Evolutionary conservation across 2,113 vertebrate genomes (phyloP).

Genomic region (Phylloscopus whistleri): DNA sequence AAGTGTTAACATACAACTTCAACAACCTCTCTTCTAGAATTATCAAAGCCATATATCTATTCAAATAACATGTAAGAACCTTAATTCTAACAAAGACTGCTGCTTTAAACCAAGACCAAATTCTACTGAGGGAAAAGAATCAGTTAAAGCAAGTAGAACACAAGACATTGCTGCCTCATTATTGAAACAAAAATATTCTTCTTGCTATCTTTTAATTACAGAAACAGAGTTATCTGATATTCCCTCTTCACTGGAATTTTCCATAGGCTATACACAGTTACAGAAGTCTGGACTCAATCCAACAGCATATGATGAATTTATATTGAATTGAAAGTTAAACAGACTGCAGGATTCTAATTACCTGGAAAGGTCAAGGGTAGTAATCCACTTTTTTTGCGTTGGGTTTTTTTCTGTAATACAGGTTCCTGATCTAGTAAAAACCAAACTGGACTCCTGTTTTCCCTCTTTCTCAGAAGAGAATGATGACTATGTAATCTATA

Average conservation of each 20-base stretch:
- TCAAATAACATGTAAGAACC: background rate
- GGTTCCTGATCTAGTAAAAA: slow-evolving; percentile 16
- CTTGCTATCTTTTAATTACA: slow-evolving; percentile 1
- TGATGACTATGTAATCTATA: background rate
- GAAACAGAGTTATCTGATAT: background rate
- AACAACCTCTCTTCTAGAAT: background rate
- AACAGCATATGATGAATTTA: background rate
- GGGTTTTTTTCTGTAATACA: background rate
- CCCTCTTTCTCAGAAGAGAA: slow-evolving; percentile 42
- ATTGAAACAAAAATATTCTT: background rate
- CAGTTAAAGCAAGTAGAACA: background rate
- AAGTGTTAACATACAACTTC: background rate
- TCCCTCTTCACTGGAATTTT: background rate
- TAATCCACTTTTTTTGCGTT: background rate
- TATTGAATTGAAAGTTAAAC: slow-evolving; percentile 27
- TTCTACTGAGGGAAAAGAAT: background rate
- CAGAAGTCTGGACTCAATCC: background rate
- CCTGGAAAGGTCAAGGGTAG: background rate
- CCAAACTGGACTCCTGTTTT: background rate
- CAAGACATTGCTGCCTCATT: background rate
- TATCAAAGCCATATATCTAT: background rate
- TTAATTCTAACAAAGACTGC: background rate
- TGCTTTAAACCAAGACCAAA: background rate
- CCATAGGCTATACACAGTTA: background rate
- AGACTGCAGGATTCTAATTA: slow-evolving; percentile 1